These are phyloP conservation scores for Phycodurus eques DNA, from an alignment of 2,113 vertebrate species.

Conservation along the genomic window DNA sequence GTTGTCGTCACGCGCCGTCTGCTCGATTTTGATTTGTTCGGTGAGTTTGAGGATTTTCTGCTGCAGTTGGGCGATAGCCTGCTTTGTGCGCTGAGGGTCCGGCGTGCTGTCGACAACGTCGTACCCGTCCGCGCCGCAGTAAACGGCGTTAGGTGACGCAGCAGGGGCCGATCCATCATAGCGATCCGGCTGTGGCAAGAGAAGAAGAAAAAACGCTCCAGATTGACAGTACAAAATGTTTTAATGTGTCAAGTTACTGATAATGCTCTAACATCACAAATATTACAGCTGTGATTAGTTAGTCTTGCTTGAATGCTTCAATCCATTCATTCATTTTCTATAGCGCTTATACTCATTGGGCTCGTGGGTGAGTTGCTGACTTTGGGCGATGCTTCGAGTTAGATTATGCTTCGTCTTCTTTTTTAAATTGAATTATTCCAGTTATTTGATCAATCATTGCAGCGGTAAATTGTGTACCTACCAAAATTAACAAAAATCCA, in stretches of 20 bases:
- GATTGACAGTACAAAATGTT: not conserved
- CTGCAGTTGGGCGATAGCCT: slow-evolving; percentile 91
- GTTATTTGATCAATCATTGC: no score
- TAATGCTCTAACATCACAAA: no score
- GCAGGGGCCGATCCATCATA: slow-evolving; percentile 80
- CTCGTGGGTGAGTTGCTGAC: no score
- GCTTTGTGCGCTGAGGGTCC: slow-evolving; percentile 94
- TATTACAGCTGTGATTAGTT: not conserved
- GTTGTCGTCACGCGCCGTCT: slow-evolving; percentile 93
- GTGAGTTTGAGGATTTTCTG: slow-evolving; percentile 97
- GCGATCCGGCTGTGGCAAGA: slow-evolving; percentile 73
- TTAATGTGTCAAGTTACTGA: no score
- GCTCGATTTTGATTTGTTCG: slow-evolving; percentile 97
- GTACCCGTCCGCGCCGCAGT: slow-evolving; percentile 85
- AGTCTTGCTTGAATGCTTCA: no score
- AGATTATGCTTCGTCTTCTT: no score
- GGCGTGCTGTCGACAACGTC: slow-evolving; percentile 86
- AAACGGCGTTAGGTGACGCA: slow-evolving; percentile 85
- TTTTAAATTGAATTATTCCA: no score
- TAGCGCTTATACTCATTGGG: no score
- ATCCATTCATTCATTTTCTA: no score
- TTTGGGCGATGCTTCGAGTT: no score
- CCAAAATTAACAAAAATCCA: not conserved
- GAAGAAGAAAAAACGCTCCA: not conserved
- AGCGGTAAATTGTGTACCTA: not conserved